Conservation (phyloP, 1,140 invertebrate genomes). For the Alviniconcha marisindica region DNA sequence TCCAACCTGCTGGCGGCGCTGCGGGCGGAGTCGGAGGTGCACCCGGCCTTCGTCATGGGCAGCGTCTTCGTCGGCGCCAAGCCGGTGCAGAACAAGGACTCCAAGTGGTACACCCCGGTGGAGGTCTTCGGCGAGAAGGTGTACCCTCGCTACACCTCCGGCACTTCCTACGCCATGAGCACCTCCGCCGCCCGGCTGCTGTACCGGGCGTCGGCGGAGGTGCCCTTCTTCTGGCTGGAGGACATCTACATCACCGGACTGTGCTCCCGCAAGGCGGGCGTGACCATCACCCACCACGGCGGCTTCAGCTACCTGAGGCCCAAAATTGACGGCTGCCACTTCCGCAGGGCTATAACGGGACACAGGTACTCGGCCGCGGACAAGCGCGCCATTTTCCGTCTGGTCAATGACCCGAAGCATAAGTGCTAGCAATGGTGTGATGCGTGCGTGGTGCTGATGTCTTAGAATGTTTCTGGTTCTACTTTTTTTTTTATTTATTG, state of each 20-base stretch:
- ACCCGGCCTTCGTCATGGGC: conserved; percentile 53
- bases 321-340: conserved; percentile 49
- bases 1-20: conserved; percentile 49
- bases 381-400: conserved; percentile 52
- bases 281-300: conserved; percentile 42
- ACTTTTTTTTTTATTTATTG: too few relatives aligned
- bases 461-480: too few relatives aligned
- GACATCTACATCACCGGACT: conserved; percentile 76
- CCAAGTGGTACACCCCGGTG: conserved; percentile 75
- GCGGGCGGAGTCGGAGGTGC: not conserved
- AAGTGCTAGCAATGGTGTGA: too few relatives aligned
- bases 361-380: conserved; percentile 52
- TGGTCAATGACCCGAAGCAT: conserved; percentile 41
- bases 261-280: conserved; percentile 52
- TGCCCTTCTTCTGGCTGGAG: conserved; percentile 71
- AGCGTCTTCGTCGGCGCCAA: conserved; percentile 47
- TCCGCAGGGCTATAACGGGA: conserved; percentile 50
- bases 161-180: conserved; percentile 73
- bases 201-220: conserved; percentile 60
- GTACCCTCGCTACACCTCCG: conserved; percentile 72
- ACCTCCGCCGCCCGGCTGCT: conserved; percentile 60
- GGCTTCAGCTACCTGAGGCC: conserved; percentile 47
- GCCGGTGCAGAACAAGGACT: conserved; percentile 63
- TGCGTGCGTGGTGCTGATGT: too few relatives aligned
- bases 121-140: conserved; percentile 66